Evolutionary conservation across 1,140 invertebrate species (phyloP).

Genomic region (Potamilus streckersoni): DNA sequence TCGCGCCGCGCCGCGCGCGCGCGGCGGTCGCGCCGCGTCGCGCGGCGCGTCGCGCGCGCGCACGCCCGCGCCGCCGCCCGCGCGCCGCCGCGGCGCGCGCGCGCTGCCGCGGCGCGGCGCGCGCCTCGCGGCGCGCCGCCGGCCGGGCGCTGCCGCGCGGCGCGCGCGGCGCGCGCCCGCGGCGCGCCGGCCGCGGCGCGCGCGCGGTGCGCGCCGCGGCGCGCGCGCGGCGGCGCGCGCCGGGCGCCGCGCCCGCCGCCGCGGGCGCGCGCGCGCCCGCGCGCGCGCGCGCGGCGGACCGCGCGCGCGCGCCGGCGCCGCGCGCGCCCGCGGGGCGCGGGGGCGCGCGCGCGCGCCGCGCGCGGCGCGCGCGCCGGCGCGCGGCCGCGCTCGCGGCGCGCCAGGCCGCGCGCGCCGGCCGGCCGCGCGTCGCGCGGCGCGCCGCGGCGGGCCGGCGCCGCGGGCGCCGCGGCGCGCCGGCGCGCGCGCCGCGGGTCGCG

Average conservation of each 20-base stretch:
- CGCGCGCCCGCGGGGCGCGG: neutral
- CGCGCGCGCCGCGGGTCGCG: neutral
- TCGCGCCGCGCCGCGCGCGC: neutral
- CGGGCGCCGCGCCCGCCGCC: neutral
- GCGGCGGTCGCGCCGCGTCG: neutral
- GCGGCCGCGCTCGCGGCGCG: neutral
- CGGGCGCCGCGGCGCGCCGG: neutral
- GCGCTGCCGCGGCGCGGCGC: neutral
- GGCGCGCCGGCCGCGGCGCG: conserved; percentile 6
- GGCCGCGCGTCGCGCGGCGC: conserved; percentile 6
- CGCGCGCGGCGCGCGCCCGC: conserved; percentile 8
- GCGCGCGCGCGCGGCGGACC: neutral
- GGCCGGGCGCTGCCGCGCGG: neutral
- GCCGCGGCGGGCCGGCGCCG: neutral
- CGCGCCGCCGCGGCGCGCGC: neutral
- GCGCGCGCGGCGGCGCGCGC: neutral
- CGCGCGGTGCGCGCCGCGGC: neutral
- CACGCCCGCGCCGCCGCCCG: neutral
- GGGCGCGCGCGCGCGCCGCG: neutral
- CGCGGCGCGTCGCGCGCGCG: neutral
- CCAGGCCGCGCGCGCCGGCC: neutral
- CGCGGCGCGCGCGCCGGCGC: neutral
- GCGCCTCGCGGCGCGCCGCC: neutral
- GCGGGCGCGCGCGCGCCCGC: neutral
- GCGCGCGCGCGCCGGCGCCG: neutral